A percentile compares a stretch with the other conserved stretches of the same genome.
phyloP scores from a whole-genome alignment of 2,888 invertebrate genomes.

The Eilema caniola region DNA sequence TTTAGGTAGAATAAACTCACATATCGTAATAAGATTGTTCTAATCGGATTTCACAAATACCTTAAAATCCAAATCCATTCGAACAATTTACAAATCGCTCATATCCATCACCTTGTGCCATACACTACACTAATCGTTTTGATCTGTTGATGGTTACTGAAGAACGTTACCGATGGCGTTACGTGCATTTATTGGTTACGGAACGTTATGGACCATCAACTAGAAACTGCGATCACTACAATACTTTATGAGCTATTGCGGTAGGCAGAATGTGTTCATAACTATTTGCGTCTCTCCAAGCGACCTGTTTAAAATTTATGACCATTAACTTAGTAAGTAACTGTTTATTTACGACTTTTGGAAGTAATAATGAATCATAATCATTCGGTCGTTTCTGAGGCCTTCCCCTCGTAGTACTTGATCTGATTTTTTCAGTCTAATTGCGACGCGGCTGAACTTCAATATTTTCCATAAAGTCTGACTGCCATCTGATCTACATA shows the following conservation, averaged over 20 bases:
- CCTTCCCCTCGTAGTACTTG: no score
- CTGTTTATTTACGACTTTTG: neutral
- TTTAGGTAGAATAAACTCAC: no score
- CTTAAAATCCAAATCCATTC: neutral
- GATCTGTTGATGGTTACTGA: slow-evolving; percentile 39
- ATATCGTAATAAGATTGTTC: no score
- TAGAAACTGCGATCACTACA: slow-evolving; percentile 10
- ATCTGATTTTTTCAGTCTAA: no score
- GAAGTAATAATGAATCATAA: neutral
- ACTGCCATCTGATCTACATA: no score
- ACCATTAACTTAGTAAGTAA: neutral
- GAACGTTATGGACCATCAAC: slow-evolving; percentile 8
- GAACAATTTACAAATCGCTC: neutral
- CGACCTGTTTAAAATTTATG: neutral
- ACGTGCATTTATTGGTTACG: slow-evolving; percentile 18
- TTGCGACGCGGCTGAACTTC: no score
- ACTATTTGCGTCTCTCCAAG: neutral
- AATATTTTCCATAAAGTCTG: no score
- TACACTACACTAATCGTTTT: slow-evolving; percentile 30
- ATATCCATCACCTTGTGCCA: slow-evolving; percentile 24
- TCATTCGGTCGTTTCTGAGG: no score
- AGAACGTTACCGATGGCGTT: slow-evolving; percentile 12
- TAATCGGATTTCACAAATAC: no score
- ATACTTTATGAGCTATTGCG: slow-evolving; percentile 14
- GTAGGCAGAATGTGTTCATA: neutral